These are phyloP conservation scores for Drosophila aff. DNA, from an alignment of 1,140 invertebrate genomes.

Conservation along the genomic window DNA sequence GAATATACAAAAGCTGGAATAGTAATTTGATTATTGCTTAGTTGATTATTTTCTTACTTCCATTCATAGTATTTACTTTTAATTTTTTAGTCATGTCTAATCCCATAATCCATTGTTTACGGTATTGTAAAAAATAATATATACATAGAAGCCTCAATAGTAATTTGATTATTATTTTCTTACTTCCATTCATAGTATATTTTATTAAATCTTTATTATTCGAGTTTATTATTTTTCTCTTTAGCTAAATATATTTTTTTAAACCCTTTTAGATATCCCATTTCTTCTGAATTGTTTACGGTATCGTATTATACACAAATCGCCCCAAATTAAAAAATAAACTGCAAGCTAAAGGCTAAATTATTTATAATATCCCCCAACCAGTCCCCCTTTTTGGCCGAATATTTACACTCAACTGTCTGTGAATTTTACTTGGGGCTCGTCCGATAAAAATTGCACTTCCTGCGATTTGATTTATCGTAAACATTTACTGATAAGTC, in stretches of 20 bases:
- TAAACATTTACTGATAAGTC: conserved; percentile 30
- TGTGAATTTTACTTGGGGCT: conserved; percentile 1
- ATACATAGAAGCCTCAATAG: no score
- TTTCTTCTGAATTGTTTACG: conserved; percentile 25
- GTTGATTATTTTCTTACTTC: neutral
- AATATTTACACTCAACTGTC: neutral
- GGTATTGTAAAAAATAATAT: no score
- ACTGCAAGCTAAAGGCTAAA: conserved; percentile 15
- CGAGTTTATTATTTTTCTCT: neutral
- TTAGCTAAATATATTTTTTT: neutral
- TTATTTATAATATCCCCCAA: conserved; percentile 15
- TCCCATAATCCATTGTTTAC: no score
- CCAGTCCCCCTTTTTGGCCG: neutral
- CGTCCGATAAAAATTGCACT: conserved; percentile 40
- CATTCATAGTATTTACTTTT: neutral
- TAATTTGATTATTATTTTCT: neutral
- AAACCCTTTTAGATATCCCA: neutral
- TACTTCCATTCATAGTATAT: neutral
- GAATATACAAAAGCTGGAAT: neutral
- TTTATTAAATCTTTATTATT: no score
- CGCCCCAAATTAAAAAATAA: conserved; percentile 31
- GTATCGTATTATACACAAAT: conserved; percentile 26
- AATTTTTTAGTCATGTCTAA: no score
- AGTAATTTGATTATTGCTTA: neutral
- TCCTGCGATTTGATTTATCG: conserved; percentile 44